A percentile compares a stretch with the other conserved stretches of the same genome.
phyloP scores from a whole-genome alignment of 1,140 invertebrate genomes.

The Camponotus vicinus region DNA sequence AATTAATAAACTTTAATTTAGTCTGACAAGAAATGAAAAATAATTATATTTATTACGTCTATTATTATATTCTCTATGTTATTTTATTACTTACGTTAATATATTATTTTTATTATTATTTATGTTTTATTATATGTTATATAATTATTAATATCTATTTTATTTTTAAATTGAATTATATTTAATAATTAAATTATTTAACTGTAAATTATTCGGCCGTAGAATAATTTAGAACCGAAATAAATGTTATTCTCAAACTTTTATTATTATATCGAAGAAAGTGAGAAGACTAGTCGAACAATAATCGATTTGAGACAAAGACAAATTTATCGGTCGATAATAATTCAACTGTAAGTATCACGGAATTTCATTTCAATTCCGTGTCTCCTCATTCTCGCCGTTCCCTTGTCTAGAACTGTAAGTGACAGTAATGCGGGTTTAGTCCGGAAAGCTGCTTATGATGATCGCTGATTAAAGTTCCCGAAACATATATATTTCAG shows the following conservation, averaged over 20 bases:
- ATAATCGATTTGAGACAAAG: slow-evolving; percentile 61
- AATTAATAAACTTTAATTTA: too few relatives aligned
- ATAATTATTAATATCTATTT: background rate
- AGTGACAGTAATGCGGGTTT: slow-evolving; percentile 73
- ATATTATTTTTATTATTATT: too few relatives aligned
- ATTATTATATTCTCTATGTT: background rate
- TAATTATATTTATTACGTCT: too few relatives aligned
- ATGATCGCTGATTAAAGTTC: slow-evolving; percentile 71
- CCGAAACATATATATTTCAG: background rate
- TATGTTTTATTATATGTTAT: background rate
- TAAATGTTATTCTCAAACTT: background rate
- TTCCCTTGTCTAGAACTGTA: slow-evolving; percentile 60
- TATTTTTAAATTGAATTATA: background rate
- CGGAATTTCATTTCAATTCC: slow-evolving; percentile 81
- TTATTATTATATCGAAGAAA: background rate
- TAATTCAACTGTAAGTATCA: slow-evolving; percentile 77
- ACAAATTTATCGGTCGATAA: slow-evolving; percentile 77
- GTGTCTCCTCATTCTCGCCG: slow-evolving; percentile 43
- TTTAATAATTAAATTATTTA: background rate
- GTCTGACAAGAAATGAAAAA: too few relatives aligned
- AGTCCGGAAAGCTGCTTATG: slow-evolving; percentile 68
- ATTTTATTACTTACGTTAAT: background rate
- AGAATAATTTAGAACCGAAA: background rate
- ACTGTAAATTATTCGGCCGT: background rate
- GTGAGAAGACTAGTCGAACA: background rate